These are phyloP conservation scores for Abrostola tripartita DNA, from an alignment of 2,888 invertebrate species.

Conservation along the genomic window DNA sequence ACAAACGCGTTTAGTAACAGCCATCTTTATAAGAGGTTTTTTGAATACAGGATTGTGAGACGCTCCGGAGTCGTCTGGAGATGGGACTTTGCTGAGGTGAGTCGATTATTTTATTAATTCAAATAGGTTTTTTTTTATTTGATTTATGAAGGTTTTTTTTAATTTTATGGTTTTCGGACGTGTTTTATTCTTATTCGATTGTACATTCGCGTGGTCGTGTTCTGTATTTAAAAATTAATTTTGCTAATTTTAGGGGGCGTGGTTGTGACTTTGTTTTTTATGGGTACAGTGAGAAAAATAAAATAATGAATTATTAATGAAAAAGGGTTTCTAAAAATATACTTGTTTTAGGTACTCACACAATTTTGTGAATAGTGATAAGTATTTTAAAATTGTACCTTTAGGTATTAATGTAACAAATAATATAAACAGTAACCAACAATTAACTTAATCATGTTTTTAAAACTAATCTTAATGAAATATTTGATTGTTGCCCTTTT, in stretches of 20 bases:
- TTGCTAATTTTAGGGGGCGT: conserved; percentile 8
- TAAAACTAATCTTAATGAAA: too few species aligned
- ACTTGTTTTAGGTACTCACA: too few species aligned
- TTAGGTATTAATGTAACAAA: too few species aligned
- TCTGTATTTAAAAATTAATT: background rate
- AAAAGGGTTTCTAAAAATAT: too few species aligned
- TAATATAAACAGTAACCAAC: too few species aligned
- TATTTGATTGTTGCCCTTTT: too few species aligned
- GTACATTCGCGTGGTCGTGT: too few species aligned
- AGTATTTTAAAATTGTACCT: too few species aligned
- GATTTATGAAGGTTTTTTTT: background rate
- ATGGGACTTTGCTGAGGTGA: conserved; percentile 76
- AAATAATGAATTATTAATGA: too few species aligned
- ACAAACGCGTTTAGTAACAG: conserved; percentile 39
- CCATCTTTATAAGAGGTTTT: conserved; percentile 37
- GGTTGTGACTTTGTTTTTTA: conserved; percentile 3
- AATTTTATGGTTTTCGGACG: background rate
- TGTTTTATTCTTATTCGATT: background rate
- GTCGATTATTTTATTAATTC: conserved; percentile 39
- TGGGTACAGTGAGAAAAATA: background rate
- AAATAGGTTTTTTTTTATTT: background rate
- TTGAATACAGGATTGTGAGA: conserved; percentile 44
- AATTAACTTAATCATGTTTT: too few species aligned
- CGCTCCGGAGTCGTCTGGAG: conserved; percentile 69
- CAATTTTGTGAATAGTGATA: too few species aligned